Conservation (phyloP, 2,113 vertebrate species). For the Gymnocephalus cernua region DNA sequence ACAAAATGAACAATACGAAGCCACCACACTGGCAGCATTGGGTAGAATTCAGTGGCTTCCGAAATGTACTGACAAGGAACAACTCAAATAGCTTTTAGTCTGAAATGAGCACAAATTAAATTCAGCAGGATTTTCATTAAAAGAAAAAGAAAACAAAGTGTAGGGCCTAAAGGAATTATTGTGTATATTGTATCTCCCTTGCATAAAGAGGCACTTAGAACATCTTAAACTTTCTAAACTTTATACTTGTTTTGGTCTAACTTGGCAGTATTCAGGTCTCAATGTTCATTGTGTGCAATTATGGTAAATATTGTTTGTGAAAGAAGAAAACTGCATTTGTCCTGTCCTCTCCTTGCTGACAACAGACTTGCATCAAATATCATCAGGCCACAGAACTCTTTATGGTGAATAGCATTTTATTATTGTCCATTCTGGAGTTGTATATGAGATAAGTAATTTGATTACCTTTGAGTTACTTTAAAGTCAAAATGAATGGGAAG, state of each 20-base stretch:
- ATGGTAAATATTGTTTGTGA: not conserved
- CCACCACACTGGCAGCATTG: not conserved
- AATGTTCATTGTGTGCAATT: not conserved
- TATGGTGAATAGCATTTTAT: constrained; percentile 3
- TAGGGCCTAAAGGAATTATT: not conserved
- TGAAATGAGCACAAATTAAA: not conserved
- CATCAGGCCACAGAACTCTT: not conserved
- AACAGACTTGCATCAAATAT: not conserved
- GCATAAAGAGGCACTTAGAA: not conserved
- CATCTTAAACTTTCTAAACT: not conserved
- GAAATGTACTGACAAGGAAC: not conserved
- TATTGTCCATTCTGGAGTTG: not conserved
- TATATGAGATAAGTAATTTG: not conserved
- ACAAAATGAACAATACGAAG: not conserved
- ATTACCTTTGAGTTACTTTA: not conserved
- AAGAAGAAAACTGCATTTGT: not conserved
- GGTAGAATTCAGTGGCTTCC: not conserved
- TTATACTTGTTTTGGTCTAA: not conserved
- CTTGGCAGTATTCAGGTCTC: not conserved
- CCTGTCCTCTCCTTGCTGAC: not conserved
- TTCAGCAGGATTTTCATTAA: not conserved
- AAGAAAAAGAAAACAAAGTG: not conserved
- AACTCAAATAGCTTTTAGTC: not conserved
- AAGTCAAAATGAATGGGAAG: constrained; percentile 1
- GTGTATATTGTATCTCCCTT: not conserved